Percentiles rank a stretch among this genome's conserved stretches.
Conservation (phyloP, 2,797 vertebrate genomes). For the Acanthopagrus latus region DNA sequence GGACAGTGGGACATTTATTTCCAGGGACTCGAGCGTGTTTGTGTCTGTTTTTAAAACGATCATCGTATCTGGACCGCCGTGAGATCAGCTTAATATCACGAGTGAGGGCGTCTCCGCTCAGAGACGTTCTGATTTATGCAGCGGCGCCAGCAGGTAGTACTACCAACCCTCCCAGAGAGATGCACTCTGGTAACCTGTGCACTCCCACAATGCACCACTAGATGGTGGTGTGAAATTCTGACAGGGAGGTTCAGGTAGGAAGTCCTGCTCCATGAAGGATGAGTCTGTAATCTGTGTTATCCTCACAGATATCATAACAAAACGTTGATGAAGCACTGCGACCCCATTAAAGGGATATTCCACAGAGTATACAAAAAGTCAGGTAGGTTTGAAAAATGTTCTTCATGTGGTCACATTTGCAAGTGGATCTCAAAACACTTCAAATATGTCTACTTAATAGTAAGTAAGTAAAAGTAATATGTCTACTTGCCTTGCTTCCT, state of each 20-base stretch:
- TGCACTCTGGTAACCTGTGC: slow-evolving; percentile 13
- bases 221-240: slow-evolving; percentile 66
- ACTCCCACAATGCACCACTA: slow-evolving; percentile 59
- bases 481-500: not conserved
- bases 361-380: not conserved
- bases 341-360: not conserved
- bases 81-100: slow-evolving; percentile 31
- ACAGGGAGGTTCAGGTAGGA: not conserved
- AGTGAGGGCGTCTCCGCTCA: slow-evolving; percentile 12
- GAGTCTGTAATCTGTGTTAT: not conserved
- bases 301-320: slow-evolving; percentile 6
- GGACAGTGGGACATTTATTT: slow-evolving; percentile 51
- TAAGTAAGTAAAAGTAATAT: too few relatives aligned
- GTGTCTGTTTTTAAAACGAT: slow-evolving; percentile 20
- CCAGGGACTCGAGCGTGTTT: slow-evolving; percentile 18
- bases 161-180: not conserved
- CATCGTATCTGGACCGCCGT: slow-evolving; percentile 20
- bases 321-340: not conserved
- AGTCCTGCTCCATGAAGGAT: not conserved
- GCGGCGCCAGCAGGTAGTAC: not conserved
- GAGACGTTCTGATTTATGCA: not conserved
- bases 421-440: too few relatives aligned
- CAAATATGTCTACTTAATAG: not conserved
- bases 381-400: not conserved
- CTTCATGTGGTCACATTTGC: not conserved